These are phyloP conservation scores for Epicampocera succincta DNA, from an alignment of 2,888 invertebrate genomes.

Conservation along the genomic window DNA sequence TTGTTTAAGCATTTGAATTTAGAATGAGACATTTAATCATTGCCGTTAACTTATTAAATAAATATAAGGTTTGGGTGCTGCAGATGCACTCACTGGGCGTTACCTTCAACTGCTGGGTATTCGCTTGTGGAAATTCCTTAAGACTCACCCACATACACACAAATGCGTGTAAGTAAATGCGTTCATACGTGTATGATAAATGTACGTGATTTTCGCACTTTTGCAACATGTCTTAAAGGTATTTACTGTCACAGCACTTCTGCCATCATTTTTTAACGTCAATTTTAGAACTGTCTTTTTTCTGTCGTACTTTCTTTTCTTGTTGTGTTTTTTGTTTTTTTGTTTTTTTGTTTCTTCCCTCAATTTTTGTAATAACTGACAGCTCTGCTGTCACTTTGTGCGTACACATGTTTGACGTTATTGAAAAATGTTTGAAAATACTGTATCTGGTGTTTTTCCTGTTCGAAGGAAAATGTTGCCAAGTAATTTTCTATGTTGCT, in stretches of 20 bases:
- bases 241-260: background rate
- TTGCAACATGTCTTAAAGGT: background rate
- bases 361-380: background rate
- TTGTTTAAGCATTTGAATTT: too few species aligned
- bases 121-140: background rate
- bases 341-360: too few species aligned
- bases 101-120: background rate
- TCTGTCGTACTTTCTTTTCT: background rate
- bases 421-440: too few species aligned
- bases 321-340: too few species aligned
- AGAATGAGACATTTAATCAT: too few species aligned
- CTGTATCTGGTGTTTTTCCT: too few species aligned
- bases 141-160: background rate
- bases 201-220: conserved; percentile 6
- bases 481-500: too few species aligned
- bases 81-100: too few species aligned
- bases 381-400: background rate
- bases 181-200: background rate
- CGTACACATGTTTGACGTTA: too few species aligned
- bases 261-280: background rate
- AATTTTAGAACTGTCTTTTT: background rate
- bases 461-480: too few species aligned
- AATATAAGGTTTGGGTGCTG: too few species aligned
- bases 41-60: too few species aligned
- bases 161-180: background rate